Evolutionary conservation across 92 coral and sea anemone genomes (phyloP).

Genomic region (Porites cylindrica): DNA sequence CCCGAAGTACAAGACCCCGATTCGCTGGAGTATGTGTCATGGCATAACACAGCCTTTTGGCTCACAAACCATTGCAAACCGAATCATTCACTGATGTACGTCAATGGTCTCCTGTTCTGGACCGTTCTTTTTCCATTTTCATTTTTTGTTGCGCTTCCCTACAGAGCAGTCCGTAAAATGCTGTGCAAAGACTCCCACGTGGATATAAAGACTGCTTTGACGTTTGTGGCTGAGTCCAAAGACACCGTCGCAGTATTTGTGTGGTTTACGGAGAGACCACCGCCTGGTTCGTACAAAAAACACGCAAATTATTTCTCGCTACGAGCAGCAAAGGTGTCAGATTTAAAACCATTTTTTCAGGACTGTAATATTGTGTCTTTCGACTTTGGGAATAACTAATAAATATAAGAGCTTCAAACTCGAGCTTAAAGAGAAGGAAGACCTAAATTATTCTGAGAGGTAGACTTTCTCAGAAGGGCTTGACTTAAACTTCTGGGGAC

Average conservation of each 20-base stretch:
- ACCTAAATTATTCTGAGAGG: too few species aligned
- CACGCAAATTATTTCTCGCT: slow-evolving; percentile 1
- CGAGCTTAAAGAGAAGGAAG: too few species aligned
- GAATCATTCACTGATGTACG: slow-evolving; percentile 48
- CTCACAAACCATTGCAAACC: slow-evolving; percentile 58
- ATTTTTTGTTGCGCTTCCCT: slow-evolving; percentile 42
- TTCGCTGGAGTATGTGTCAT: slow-evolving; percentile 48
- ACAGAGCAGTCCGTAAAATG: slow-evolving; percentile 31
- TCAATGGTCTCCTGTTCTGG: slow-evolving; percentile 49
- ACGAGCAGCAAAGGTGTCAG: not conserved
- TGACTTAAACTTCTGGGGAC: too few species aligned
- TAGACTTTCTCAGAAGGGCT: too few species aligned
- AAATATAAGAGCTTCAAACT: too few species aligned
- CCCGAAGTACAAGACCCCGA: not conserved
- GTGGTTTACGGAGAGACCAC: slow-evolving; percentile 29
- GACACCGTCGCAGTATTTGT: slow-evolving; percentile 20
- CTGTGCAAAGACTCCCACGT: slow-evolving; percentile 22
- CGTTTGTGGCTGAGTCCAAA: slow-evolving; percentile 22
- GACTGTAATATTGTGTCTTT: slow-evolving; percentile 20
- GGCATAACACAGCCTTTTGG: slow-evolving; percentile 58
- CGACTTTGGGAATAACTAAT: not conserved
- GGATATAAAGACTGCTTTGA: slow-evolving; percentile 9
- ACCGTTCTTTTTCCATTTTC: slow-evolving; percentile 41
- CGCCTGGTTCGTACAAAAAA: slow-evolving; percentile 33
- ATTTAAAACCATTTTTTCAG: slow-evolving; percentile 26